Base-by-base conservation (phyloP, 2,797 vertebrate species). In the Allobates femoralis region DNA sequence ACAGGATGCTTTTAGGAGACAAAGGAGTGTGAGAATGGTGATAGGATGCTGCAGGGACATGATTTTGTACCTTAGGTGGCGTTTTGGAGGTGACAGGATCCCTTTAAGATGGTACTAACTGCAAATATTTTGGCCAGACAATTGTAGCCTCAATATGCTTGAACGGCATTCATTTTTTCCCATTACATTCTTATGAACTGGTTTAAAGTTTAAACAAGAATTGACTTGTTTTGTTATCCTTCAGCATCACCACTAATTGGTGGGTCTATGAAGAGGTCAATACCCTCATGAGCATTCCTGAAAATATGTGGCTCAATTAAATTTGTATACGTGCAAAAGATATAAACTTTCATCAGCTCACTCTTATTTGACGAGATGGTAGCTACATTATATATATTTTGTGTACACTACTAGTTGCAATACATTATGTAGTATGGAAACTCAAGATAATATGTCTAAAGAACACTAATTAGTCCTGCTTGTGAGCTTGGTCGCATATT, bases 61-160 rank as follows among this genome's bases (percentile, higher is more conserved):
- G n/a, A n/a, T n/a, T n/a, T n/a, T n/a, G n/a, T n/a, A n/a, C n/a
- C n/a, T n/a, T n/a, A n/a, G n/a, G n/a, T n/a, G n/a, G n/a, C n/a
- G n/a, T n/a, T n/a, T n/a, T n/a, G n/a, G n/a, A n/a, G n/a, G n/a
- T n/a, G n/a, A n/a, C n/a, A n/a, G n/a, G n/a, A n/a, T n/a, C n/a
- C n/a, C n/a, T n/a, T 41, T 78, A 41, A 67, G 34, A 26, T 21
- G 37, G 32, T 71, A n/a, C 26, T 56, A 55, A 46, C 50, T 19
- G 53, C 15, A 28, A 19, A 30, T 78, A 51, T 78, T 50, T 79
- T 66, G 50, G 84, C 34, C 51, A 85, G 64, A 56, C 28, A 56
- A n/a, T 79, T 78, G 46, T 78, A 46, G 64, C 50, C 64, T 84
- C 46, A 21, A 67, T 77, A 28, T 66, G 83, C 51, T 77, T 76